Conservation (phyloP, 2,797 vertebrate species). For the Sandelia bainsii region DNA sequence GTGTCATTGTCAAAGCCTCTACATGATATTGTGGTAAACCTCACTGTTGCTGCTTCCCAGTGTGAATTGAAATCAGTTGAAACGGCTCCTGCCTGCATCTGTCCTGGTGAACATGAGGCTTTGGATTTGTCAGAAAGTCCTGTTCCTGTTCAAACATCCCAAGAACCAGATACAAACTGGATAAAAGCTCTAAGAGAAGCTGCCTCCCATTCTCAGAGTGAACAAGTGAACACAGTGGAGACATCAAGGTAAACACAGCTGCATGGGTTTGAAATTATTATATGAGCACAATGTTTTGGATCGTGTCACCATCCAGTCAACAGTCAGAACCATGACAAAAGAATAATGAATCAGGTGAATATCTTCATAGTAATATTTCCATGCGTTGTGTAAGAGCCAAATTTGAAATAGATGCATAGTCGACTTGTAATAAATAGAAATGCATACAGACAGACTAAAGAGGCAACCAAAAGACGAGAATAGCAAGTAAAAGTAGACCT, state of each 20-base stretch:
- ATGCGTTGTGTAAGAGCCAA: not conserved
- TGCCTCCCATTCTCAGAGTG: conserved; percentile 62
- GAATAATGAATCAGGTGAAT: conserved; percentile 1
- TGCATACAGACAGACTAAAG: no score
- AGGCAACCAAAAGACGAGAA: no score
- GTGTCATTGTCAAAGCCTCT: conserved; percentile 21
- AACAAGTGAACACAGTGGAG: conserved; percentile 61
- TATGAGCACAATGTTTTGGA: not conserved
- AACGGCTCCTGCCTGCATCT: conserved; percentile 13
- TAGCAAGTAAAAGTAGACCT: no score
- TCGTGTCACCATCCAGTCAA: conserved; percentile 1
- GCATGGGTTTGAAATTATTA: conserved; percentile 32
- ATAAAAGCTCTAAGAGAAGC: conserved; percentile 79
- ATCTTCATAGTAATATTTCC: not conserved
- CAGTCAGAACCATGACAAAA: not conserved
- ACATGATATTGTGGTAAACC: conserved; percentile 14
- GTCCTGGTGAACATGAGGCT: conserved; percentile 29
- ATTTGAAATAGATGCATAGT: no score
- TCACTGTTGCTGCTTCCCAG: not conserved
- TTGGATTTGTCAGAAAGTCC: conserved; percentile 34
- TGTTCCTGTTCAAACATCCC: conserved; percentile 15
- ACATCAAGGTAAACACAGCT: conserved; percentile 79
- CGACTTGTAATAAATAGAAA: no score
- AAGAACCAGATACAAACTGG: conserved; percentile 71
- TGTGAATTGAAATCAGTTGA: conserved; percentile 29